A percentile compares a stretch with the other conserved stretches of the same genome.
Evolutionary conservation across 2,888 invertebrate species (phyloP).

Genomic region (Venusia cambrica): DNA sequence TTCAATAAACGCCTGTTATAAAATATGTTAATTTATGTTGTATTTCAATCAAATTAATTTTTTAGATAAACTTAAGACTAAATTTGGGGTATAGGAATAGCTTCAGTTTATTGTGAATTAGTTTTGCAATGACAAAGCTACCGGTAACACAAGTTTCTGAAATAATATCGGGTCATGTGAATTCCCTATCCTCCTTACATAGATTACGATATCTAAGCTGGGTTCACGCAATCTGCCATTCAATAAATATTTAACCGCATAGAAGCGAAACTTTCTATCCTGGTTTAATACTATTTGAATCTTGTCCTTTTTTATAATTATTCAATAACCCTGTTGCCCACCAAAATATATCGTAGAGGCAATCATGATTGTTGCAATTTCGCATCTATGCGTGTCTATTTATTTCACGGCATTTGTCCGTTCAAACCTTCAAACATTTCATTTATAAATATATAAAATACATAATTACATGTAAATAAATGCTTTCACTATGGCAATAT

Average conservation of each 20-base stretch:
- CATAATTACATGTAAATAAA: conserved; percentile 56
- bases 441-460: conserved; percentile 35
- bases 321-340: too few relatives aligned
- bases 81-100: too few relatives aligned
- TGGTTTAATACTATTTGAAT: too few relatives aligned
- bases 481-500: conserved; percentile 65
- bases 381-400: conserved; percentile 6
- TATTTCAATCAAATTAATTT: too few relatives aligned
- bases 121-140: conserved; percentile 14
- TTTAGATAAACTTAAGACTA: too few relatives aligned
- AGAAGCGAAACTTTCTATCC: conserved; percentile 8
- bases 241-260: conserved; percentile 2
- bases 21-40: too few relatives aligned
- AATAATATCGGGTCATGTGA: conserved; percentile 49
- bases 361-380: conserved; percentile 2
- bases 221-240: conserved; percentile 3
- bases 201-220: conserved; percentile 21
- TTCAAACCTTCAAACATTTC: conserved; percentile 35
- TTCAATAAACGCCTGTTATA: too few relatives aligned
- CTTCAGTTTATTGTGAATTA: too few relatives aligned
- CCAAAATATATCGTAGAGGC: too few relatives aligned
- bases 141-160: conserved; percentile 34
- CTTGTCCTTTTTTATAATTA: too few relatives aligned
- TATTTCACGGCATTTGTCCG: conserved; percentile 2
- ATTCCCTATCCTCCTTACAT: conserved; percentile 55